Conservation (phyloP, 2,113 vertebrate species). For the Crocuta crocuta region DNA sequence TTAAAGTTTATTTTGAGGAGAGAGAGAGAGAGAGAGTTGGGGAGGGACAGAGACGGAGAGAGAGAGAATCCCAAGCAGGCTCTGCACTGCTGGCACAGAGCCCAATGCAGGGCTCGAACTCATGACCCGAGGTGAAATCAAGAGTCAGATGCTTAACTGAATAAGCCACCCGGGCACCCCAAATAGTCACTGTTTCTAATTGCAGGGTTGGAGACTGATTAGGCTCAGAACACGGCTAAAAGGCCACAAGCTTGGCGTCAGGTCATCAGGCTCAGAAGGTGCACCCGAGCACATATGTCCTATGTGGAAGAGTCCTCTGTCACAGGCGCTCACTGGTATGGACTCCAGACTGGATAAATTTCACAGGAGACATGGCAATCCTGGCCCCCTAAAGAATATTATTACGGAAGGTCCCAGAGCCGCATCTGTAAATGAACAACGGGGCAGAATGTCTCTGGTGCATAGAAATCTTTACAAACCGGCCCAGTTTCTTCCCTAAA, state of each 20-base stretch:
- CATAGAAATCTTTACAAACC: not conserved
- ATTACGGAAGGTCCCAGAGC: not conserved
- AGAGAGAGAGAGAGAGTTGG: no score
- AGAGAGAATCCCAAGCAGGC: no score
- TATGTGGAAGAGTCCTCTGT: not conserved
- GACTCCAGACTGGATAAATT: not conserved
- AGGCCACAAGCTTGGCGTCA: not conserved
- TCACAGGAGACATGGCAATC: not conserved
- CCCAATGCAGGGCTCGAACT: no score
- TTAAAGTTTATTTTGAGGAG: no score
- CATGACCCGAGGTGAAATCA: no score
- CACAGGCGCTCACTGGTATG: not conserved
- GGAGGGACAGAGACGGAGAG: no score
- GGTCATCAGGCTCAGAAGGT: not conserved
- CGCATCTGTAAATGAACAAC: not conserved
- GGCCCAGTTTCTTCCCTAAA: constrained; percentile 30
- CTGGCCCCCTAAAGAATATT: not conserved
- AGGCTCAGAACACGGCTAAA: not conserved
- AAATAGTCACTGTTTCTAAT: not conserved
- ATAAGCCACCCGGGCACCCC: no score
- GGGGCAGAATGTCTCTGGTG: not conserved
- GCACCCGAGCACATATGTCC: fast-evolving
- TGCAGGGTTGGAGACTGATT: not conserved
- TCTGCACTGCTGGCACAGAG: no score
- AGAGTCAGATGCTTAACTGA: no score